Evolutionary conservation across 2,113 vertebrate genomes (phyloP).

Genomic region (Gnathonemus echidnorhynchus): DNA sequence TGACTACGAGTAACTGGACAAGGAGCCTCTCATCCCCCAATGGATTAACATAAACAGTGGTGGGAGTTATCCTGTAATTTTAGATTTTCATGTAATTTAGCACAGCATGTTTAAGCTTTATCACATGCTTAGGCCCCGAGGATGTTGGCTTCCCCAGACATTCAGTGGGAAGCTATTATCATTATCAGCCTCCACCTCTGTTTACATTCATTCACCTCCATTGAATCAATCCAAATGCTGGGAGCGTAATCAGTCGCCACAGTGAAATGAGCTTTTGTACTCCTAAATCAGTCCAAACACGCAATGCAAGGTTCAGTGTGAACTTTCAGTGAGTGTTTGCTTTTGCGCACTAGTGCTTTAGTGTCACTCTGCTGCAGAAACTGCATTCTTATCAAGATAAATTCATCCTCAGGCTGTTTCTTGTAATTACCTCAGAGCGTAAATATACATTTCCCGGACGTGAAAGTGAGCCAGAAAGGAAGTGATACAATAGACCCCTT

Average conservation of each 20-base stretch:
- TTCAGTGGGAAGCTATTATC: neutral
- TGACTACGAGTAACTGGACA: neutral
- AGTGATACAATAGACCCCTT: constrained; percentile 45
- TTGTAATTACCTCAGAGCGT: constrained; percentile 32
- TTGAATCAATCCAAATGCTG: neutral
- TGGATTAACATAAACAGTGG: neutral
- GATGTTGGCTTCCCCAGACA: neutral
- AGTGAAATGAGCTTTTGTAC: neutral
- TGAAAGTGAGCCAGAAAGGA: constrained; percentile 32
- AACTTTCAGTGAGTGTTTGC: neutral
- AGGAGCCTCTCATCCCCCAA: neutral
- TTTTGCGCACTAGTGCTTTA: neutral
- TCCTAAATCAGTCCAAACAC: neutral
- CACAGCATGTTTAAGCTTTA: neutral
- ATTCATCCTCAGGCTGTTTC: constrained; percentile 15
- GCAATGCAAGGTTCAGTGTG: neutral
- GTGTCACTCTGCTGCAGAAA: neutral
- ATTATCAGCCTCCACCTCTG: neutral
- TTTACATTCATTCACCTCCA: neutral
- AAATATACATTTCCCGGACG: constrained; percentile 32
- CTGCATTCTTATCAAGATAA: neutral
- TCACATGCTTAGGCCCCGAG: neutral
- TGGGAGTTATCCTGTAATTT: neutral
- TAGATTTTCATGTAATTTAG: neutral
- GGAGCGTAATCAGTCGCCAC: neutral